Evolutionary conservation across 2,888 invertebrate genomes (phyloP), one percentile per base, ranked within the genome.

Genomic region (Volucella inflata): DNA sequence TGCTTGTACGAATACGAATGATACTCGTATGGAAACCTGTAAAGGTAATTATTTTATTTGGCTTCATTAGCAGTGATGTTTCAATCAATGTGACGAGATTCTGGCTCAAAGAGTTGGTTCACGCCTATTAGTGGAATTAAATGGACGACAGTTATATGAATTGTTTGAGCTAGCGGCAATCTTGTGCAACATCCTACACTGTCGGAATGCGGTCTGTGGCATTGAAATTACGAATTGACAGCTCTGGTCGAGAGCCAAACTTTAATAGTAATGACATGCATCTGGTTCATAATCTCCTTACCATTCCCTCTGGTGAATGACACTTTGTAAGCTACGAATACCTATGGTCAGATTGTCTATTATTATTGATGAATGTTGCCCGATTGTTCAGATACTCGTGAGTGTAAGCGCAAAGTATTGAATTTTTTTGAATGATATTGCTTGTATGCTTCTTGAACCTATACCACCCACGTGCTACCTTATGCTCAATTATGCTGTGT

Each of bases 151-250:
- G 53, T 57, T 17, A 16, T 60, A 38, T 17, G 42, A n/a, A 40
- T 53, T 30, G 30, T 30, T 30, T 60, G 48, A 14, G 17, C 16
- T 48, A 67, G 38, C 40, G 68, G 17, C 36, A 48, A 38, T 74
- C 74, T 84, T 84, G 38, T 59, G 83, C 70, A 84, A 84, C 64
- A 65, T 74, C 83, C 83, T 75, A 80, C 84, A 70, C 84, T 75
- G 67, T 80, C 80, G 75, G 84, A 84, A 84, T 84, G 84, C 38
- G 84, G 74, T 84, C 55, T 84, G 21, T 55, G 72, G 60, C 84
- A 80, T 80, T 84, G 84, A 80, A 75, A 68, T 51, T 21, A 16
- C 75, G 64, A 79, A 57, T 62, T 50, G 67, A 68, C 74, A 55
- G 64, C 42, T 72, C 50, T 80, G 84, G 80, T 79, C 48, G 68